Conservation (phyloP, 2,113 vertebrate species). For the Ptychochromis oligacanthus region DNA sequence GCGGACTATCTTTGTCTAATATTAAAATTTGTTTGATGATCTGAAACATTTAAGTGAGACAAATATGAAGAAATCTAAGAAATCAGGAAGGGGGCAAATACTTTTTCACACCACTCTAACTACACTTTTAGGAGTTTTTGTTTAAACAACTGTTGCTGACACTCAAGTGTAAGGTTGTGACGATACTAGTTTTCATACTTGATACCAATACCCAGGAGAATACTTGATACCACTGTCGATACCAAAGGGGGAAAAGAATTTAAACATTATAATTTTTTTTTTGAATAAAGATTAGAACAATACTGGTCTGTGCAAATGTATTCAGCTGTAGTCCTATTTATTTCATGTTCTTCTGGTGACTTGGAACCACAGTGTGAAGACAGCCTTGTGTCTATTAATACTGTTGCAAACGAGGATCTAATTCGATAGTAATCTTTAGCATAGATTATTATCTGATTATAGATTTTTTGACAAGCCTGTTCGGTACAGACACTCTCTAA, state of each 20-base stretch:
- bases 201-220: no score
- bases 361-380: not conserved
- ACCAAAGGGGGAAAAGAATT: no score
- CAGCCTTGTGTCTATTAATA: not conserved
- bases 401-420: no score
- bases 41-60: no score
- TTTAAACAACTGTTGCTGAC: not conserved
- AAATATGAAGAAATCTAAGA: no score
- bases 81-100: no score
- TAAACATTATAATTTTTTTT: not conserved
- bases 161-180: not conserved
- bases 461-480: not conserved
- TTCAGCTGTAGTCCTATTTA: not conserved
- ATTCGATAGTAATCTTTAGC: no score
- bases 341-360: no score
- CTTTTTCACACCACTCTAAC: no score
- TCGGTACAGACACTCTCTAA: not conserved
- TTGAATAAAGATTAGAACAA: not conserved
- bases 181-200: not conserved
- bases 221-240: not conserved
- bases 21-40: no score
- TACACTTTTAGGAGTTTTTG: not conserved
- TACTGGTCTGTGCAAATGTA: not conserved
- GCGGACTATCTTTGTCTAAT: no score
- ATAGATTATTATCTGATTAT: not conserved